Percentiles rank a stretch among this genome's conserved stretches.
phyloP scores from a whole-genome alignment of 2,113 vertebrate species.

The Epinephelus lanceolatus region DNA sequence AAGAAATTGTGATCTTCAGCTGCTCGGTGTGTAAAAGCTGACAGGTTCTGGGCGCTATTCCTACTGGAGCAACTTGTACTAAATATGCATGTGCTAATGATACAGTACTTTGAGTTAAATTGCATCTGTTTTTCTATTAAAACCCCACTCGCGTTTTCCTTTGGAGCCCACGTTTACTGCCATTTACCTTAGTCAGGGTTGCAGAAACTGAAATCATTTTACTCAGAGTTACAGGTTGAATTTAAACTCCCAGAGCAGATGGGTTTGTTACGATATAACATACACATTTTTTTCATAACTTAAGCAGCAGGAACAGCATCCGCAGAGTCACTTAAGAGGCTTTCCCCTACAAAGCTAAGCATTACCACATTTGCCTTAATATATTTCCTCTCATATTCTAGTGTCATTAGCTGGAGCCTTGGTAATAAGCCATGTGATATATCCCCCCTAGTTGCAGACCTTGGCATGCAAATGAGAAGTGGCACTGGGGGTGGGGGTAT shows the following conservation, averaged over 20 bases:
- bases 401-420: conserved; percentile 71
- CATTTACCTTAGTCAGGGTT: conserved; percentile 29
- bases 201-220: conserved; percentile 29
- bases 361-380: conserved; percentile 60
- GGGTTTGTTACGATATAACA: conserved; percentile 37
- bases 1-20: conserved; percentile 32
- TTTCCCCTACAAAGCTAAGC: conserved; percentile 57
- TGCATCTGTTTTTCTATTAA: conserved; percentile 31
- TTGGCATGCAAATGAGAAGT: conserved; percentile 67
- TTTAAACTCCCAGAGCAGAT: conserved; percentile 46
- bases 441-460: conserved; percentile 53
- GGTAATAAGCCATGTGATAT: conserved; percentile 72
- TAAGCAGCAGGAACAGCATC: conserved; percentile 20
- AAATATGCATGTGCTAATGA: conserved; percentile 39
- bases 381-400: conserved; percentile 70
- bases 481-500: conserved; percentile 55
- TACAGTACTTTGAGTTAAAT: conserved; percentile 12
- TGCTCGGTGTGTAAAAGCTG: conserved; percentile 7
- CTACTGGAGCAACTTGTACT: conserved; percentile 29
- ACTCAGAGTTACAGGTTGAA: conserved; percentile 44
- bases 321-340: conserved; percentile 51
- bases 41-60: conserved; percentile 31
- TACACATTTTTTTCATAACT: neutral
- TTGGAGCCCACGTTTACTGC: conserved; percentile 16
- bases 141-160: conserved; percentile 32